Evolutionary conservation across 2,113 vertebrate genomes (phyloP), one percentile per base, ranked within the genome.

Genomic region (Pungitius pungitius): DNA sequence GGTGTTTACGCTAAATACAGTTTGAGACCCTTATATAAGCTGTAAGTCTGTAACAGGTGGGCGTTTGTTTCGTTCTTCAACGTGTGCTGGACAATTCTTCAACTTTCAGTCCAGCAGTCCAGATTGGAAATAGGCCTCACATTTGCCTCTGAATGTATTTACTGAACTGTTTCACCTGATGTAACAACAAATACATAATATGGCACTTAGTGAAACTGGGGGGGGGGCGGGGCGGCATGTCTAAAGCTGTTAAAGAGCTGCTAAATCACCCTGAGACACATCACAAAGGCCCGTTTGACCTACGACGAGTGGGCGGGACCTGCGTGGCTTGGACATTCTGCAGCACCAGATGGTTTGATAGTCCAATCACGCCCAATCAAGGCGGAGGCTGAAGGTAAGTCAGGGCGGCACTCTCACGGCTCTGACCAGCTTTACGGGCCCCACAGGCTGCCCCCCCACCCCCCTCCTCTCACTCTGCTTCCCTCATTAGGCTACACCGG

Each of bases 381-480:
- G n/a, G n/a, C n/a, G n/a, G n/a, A n/a, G n/a, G n/a, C n/a, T n/a
- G n/a, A n/a, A n/a, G n/a, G 52, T 83, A 78, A 84, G 71, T 82
- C 64, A 22, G 52, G 49, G 73, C 47, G 68, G 66, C 70, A 30
- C 58, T 72, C 68, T 54, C 61, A 78, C 2, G 47, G 75, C 73
- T 91, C 40, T 81, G 80, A 87, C 78, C 77, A 83, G 85, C 77
- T 88, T 88, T 85, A 47, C 75, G 33, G 65, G 75, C 79, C 83
- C 87, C 75, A 76, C 45, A 67, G 54, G 24, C 54, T 55, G 61
- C 89, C 37, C 20, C 47, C 18, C 10, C 10, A 9, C 10, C 49
- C 20, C 49, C 3, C 17, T 22, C 6, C 69, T 56, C 56, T 42
- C 37, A 67, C 54, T 35, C 9, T 22, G 22, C 3, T 17, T 8